phyloP scores from a whole-genome alignment of 2,797 vertebrate genomes.

The Sebastes nivosus region DNA sequence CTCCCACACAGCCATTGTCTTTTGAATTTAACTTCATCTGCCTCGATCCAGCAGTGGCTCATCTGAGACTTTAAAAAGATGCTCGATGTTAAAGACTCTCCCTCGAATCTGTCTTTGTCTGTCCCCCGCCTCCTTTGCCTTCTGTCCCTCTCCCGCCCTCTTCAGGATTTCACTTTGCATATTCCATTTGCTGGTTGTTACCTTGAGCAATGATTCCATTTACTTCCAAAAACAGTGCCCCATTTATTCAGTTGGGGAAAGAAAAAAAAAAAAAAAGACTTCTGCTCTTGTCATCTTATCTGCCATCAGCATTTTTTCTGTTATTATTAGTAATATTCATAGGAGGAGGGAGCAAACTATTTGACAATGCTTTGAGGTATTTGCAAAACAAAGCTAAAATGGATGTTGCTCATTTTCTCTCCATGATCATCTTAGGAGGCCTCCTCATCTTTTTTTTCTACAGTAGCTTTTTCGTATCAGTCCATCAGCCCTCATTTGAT shows the following conservation, averaged over 20 bases:
- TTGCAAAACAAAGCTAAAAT: constrained; percentile 55
- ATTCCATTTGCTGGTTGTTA: constrained; percentile 87
- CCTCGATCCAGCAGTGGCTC: constrained; percentile 2
- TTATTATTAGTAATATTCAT: constrained; percentile 71
- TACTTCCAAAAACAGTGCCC: constrained; percentile 69
- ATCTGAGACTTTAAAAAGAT: constrained; percentile 39
- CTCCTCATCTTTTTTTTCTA: background rate
- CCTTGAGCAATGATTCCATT: constrained; percentile 86
- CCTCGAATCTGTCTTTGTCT: constrained; percentile 49
- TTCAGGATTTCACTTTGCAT: constrained; percentile 80
- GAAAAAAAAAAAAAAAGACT: background rate
- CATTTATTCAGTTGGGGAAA: constrained; percentile 66
- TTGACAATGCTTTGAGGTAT: constrained; percentile 67
- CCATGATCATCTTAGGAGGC: constrained; percentile 24
- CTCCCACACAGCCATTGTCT: constrained; percentile 5
- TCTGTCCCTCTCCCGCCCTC: constrained; percentile 55
- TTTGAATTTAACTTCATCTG: constrained; percentile 1
- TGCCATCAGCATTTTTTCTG: constrained; percentile 59
- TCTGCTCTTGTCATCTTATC: constrained; percentile 60
- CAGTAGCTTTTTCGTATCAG: constrained; percentile 35
- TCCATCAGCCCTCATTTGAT: constrained; percentile 61
- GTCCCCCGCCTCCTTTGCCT: constrained; percentile 33
- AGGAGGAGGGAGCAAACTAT: constrained; percentile 35
- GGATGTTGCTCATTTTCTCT: constrained; percentile 39
- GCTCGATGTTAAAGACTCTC: constrained; percentile 36